phyloP scores from a whole-genome alignment of 2,888 invertebrate genomes.

The Gonocerus acuteangulatus region DNA sequence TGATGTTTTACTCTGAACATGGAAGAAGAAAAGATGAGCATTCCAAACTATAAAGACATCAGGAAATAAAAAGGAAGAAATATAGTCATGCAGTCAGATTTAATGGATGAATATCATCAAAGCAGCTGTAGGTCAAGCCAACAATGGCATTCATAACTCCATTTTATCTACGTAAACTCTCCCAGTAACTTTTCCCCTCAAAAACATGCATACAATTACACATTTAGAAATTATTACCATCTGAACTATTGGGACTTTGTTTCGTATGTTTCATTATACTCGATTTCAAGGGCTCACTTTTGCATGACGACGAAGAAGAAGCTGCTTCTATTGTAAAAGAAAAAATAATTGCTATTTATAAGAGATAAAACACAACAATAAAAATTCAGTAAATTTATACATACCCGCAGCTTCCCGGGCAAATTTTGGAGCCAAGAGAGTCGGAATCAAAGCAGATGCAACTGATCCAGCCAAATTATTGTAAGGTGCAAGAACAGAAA shows the following conservation, averaged over 20 bases:
- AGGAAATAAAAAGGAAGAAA: not conserved
- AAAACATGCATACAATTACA: not conserved
- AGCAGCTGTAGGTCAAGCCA: too few species aligned
- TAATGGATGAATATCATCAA: too few species aligned
- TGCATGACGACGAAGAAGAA: slow-evolving; percentile 21
- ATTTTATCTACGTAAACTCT: too few species aligned
- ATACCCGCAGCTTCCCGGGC: slow-evolving; percentile 29
- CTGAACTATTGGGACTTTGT: slow-evolving; percentile 33
- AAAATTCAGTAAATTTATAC: not conserved
- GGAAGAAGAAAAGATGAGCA: too few species aligned
- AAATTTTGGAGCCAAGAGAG: slow-evolving; percentile 45
- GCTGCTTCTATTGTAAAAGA: slow-evolving; percentile 16
- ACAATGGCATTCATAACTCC: too few species aligned
- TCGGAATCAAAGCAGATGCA: slow-evolving; percentile 49
- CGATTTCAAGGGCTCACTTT: slow-evolving; percentile 32
- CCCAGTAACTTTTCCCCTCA: too few species aligned
- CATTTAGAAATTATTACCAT: slow-evolving; percentile 21
- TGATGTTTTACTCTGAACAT: too few species aligned
- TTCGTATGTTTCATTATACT: slow-evolving; percentile 32
- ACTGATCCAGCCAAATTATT: slow-evolving; percentile 49
- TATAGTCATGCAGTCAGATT: too few species aligned
- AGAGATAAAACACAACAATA: not conserved
- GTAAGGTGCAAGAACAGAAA: slow-evolving; percentile 50
- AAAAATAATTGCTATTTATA: not conserved
- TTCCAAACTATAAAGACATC: not conserved